Base-by-base conservation (phyloP, 2,888 invertebrate genomes). In the Drosophila meridionalis region DNA sequence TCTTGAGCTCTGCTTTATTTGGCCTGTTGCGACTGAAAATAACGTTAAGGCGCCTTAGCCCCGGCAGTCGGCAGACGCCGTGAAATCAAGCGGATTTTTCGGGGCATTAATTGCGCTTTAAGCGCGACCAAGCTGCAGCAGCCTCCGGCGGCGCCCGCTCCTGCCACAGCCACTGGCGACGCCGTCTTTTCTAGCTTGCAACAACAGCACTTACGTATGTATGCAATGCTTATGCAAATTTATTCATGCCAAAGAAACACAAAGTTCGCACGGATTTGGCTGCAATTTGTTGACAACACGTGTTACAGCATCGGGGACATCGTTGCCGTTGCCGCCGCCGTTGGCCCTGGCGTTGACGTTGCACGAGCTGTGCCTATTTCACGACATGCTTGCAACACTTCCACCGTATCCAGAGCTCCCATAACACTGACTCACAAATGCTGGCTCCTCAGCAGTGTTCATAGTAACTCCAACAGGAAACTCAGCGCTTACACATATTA, bases 221-320 rank as follows among this genome's bases (percentile, higher is more conserved):
- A 69, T 80, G 82, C 77, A 71, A 82, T 84, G 77, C 85, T 83
- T 83, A 83, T 83, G 86, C 78, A 83, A 83, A 83, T 83, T 80
- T 85, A 83, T 85, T 85, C 83, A 83, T 85, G 86, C 78, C 82
- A 83, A 83, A 80, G 82, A 85, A 76, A 83, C 78, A 85, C 87
- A 81, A 83, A 87, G 82, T 87, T 82, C 69, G 70, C 60, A 75
- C 80, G 84, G 87, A 87, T 87, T 82, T 87, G 84, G 82, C 73
- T 85, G 88, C 86, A 83, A 87, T 87, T 83, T 87, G 88, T 83
- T 83, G 83, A 86, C 87, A 87, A 82, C 85, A 87, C 82, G 85
- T 84, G 87, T 79, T 78, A 72, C 87, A 75, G 50, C 53, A 45
- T 52, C 71, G 45, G 26, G 34, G 14, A 67, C 57, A 50, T 32